A percentile compares a stretch with the other conserved stretches of the same genome.
phyloP scores from a whole-genome alignment of 2,797 vertebrate genomes.

The Micromesistius poutassou region DNA sequence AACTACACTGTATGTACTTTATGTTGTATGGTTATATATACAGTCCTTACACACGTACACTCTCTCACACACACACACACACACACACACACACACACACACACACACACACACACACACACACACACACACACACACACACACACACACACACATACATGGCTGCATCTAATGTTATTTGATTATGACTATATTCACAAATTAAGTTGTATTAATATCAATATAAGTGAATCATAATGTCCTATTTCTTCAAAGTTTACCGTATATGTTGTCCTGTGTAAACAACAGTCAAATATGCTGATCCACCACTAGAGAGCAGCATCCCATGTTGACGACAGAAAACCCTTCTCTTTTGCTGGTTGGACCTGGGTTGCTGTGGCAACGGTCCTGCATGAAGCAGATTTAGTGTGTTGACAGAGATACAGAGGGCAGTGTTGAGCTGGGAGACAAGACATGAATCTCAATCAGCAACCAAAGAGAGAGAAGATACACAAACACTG shows the following conservation, averaged over 20 bases:
- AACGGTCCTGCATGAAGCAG: constrained; percentile 60
- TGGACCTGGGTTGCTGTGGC: constrained; percentile 67
- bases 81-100: too few species aligned
- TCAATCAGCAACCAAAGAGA: constrained; percentile 60
- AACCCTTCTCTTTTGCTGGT: constrained; percentile 33
- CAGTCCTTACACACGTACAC: too few species aligned
- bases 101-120: too few species aligned
- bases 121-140: too few species aligned
- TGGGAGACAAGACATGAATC: constrained; percentile 58
- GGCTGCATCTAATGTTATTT: background rate
- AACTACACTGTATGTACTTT: too few species aligned
- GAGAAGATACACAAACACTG: constrained; percentile 1
- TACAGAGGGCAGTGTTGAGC: constrained; percentile 76
- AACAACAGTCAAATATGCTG: constrained; percentile 10
- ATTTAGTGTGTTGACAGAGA: constrained; percentile 48
- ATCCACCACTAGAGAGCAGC: constrained; percentile 69
- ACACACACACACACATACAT: background rate
- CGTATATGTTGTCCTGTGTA: background rate
- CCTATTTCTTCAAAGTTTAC: background rate
- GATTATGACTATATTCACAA: background rate
- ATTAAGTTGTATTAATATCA: background rate
- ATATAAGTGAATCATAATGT: too few species aligned
- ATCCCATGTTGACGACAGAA: constrained; percentile 44
- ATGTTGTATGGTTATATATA: too few species aligned
- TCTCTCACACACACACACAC: too few species aligned